phyloP scores from a whole-genome alignment of 1,140 invertebrate genomes.

The Himalopsyche phryganea region DNA sequence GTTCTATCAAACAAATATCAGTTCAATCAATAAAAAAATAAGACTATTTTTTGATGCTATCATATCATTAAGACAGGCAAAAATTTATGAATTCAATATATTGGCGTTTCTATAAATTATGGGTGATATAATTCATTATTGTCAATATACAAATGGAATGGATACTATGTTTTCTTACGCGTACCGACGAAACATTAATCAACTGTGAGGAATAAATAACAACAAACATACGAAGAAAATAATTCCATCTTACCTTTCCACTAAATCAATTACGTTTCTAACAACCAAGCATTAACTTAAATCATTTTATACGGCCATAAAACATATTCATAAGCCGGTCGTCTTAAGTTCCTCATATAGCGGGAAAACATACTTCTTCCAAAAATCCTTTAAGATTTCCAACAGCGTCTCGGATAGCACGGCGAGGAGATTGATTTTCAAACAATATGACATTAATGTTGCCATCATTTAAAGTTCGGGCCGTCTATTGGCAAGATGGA shows the following conservation, averaged over 20 bases:
- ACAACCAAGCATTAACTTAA: constrained; percentile 23
- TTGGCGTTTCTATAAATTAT: too few species aligned
- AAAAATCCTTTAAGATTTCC: constrained; percentile 19
- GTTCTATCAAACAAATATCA: too few species aligned
- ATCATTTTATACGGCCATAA: constrained; percentile 28
- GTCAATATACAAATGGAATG: too few species aligned
- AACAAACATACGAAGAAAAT: too few species aligned
- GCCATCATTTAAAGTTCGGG: constrained; percentile 25
- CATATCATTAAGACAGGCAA: too few species aligned
- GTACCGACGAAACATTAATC: too few species aligned
- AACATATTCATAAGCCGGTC: constrained; percentile 23
- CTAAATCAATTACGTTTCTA: constrained; percentile 29
- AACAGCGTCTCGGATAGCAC: constrained; percentile 8
- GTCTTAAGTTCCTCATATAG: constrained; percentile 9
- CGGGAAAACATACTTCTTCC: constrained; percentile 8
- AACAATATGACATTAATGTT: constrained; percentile 31
- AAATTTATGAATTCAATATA: too few species aligned
- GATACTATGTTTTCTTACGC: too few species aligned
- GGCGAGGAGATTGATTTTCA: constrained; percentile 22
- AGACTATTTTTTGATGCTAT: too few species aligned
- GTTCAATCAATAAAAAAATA: too few species aligned
- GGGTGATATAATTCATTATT: too few species aligned
- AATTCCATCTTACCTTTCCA: constrained; percentile 3
- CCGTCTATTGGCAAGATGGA: constrained; percentile 2
- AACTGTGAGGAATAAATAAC: too few species aligned